Evolutionary conservation across 2,888 invertebrate species (phyloP).

Genomic region (Stratiomys singularior): DNA sequence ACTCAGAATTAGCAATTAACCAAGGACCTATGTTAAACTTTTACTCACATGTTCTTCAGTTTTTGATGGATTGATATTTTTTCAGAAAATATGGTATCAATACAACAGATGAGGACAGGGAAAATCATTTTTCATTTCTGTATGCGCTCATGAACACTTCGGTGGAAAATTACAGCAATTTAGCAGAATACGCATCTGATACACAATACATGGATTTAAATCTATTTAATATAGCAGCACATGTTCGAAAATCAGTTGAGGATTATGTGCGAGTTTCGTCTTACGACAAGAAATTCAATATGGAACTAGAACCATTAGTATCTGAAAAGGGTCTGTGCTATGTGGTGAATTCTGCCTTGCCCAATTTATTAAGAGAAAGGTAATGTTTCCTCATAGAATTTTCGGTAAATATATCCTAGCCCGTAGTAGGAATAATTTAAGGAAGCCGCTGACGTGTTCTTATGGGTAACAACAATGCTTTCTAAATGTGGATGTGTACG

Average conservation of each 20-base stretch:
- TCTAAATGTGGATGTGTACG: conserved; percentile 16
- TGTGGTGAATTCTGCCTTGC: conserved; percentile 67
- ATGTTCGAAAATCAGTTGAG: conserved; percentile 2
- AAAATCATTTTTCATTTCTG: conserved; percentile 60
- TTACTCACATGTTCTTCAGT: no score
- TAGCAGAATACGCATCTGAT: conserved; percentile 60
- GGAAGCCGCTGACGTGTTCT: conserved; percentile 2
- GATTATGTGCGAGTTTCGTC: conserved; percentile 10
- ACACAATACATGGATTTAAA: conserved; percentile 57
- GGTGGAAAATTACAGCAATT: conserved; percentile 57
- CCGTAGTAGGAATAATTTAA: neutral
- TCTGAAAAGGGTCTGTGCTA: conserved; percentile 72
- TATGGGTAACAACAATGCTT: conserved; percentile 32
- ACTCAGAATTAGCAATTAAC: no score
- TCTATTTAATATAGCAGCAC: conserved; percentile 55
- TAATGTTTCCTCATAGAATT: neutral
- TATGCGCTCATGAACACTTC: conserved; percentile 60
- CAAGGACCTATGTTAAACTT: no score
- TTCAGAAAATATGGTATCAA: neutral
- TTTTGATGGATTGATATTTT: no score
- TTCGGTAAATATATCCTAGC: neutral
- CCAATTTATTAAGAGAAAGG: conserved; percentile 24
- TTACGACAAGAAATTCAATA: conserved; percentile 5
- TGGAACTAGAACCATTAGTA: conserved; percentile 61
- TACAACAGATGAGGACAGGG: neutral